Evolutionary conservation across 2,888 invertebrate genomes (phyloP), one percentile per base, ranked within the genome.

Genomic region (Pseudococcus longispinus): DNA sequence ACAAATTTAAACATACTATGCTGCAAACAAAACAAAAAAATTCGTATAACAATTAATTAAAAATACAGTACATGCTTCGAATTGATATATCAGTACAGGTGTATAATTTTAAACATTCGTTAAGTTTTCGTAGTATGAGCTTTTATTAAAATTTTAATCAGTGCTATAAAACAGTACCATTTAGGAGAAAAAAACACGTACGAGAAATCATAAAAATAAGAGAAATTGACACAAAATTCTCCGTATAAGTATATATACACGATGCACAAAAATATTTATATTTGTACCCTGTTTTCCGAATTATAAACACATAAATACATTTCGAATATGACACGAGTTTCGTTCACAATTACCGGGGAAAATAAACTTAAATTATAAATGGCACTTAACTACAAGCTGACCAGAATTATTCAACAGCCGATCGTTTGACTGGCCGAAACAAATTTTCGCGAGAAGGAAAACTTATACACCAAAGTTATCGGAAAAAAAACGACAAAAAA

Each of bases 261-360:
- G 42, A 80, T 42, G 77, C 77, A 42, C 77, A 80, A 80, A 80
- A 80, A 80, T 37, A 37, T 70, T 42, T 42, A 80, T 80, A 80
- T 80, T 80, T 80, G 77, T 80, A 80, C 77, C 77, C 77, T 80
- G 77, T 80, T 80, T 80, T 80, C 77, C 77, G 77, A 80, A 80
- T 80, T 80, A 80, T 74, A 74, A 74, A 74, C 77, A 80, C 42
- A 80, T 80, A 80, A 80, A 80, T 80, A 80, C 20, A 42, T 13
- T 42, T 80, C 77, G 42, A 80, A 80, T 5, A 60, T 20, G 42
- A 42, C 20, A 80, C 77, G 18, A 37, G 77, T 80, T 42, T 80
- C 77, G 37, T 70, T 42, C 77, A 42, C 77, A 80, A 37, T 42
- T 80, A 42, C 42, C 77, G 77, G 37, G 20, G 42, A 29, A 26